Conservation (phyloP, 1,140 invertebrate species). For the Formica selysi region DNA sequence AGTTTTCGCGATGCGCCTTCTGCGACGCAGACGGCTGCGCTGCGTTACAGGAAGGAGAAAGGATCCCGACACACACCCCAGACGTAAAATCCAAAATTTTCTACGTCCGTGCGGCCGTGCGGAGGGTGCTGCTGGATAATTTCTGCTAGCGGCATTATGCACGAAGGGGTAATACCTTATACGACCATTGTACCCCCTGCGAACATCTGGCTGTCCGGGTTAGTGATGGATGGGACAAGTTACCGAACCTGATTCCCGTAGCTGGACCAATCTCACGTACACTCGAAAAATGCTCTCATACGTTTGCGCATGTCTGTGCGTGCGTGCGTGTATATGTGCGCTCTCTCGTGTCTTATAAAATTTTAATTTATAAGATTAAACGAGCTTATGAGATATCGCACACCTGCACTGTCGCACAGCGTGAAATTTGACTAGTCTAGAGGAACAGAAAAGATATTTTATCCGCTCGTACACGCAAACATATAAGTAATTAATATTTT, state of each 20-base stretch:
- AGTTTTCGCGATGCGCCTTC: constrained; percentile 8
- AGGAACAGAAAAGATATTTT: neutral
- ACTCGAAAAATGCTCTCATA: constrained; percentile 33
- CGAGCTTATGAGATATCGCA: neutral
- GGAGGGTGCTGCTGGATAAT: constrained; percentile 70
- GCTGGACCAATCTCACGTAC: constrained; percentile 56
- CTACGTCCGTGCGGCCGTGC: constrained; percentile 53
- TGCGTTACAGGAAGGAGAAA: constrained; percentile 49
- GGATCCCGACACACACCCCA: constrained; percentile 53
- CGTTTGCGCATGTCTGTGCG: neutral
- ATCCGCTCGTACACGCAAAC: neutral
- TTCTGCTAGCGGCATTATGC: constrained; percentile 75
- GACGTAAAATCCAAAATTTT: constrained; percentile 80
- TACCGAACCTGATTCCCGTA: constrained; percentile 65
- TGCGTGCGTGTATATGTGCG: too few relatives aligned
- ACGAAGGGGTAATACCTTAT: constrained; percentile 76
- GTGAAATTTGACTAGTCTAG: neutral
- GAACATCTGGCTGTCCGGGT: constrained; percentile 77
- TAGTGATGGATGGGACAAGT: constrained; percentile 64
- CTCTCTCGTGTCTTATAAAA: constrained; percentile 33
- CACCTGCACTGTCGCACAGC: neutral
- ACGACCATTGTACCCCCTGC: constrained; percentile 76
- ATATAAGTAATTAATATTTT: neutral
- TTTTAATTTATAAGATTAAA: constrained; percentile 41
- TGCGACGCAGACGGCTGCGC: neutral